Percentiles rank a stretch among this genome's conserved stretches.
Evolutionary conservation across 2,888 invertebrate genomes (phyloP).

Genomic region (Sphaerophoria rueppellii): DNA sequence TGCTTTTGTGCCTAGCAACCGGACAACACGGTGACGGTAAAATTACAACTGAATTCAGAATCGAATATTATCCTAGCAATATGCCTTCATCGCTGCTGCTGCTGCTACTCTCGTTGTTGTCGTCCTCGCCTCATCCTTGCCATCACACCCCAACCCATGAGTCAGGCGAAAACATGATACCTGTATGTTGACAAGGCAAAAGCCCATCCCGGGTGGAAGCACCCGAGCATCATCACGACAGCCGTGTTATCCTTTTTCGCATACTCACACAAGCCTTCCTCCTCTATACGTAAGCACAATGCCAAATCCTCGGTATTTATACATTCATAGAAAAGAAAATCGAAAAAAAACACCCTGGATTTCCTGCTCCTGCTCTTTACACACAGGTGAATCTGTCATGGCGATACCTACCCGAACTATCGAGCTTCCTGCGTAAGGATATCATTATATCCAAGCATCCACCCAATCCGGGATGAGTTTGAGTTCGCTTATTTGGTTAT

Average conservation of each 20-base stretch:
- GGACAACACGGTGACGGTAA: slow-evolving; percentile 82
- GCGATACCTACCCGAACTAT: slow-evolving; percentile 45
- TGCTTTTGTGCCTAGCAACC: slow-evolving; percentile 80
- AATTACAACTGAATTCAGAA: slow-evolving; percentile 83
- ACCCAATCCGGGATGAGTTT: slow-evolving; percentile 73
- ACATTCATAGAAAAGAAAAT: neutral
- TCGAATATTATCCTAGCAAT: slow-evolving; percentile 83
- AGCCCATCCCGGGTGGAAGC: slow-evolving; percentile 22
- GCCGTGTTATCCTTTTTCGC: slow-evolving; percentile 56
- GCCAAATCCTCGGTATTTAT: too few species aligned
- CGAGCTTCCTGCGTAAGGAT: slow-evolving; percentile 46
- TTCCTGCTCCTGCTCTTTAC: slow-evolving; percentile 10
- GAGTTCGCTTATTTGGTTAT: slow-evolving; percentile 20
- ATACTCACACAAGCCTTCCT: slow-evolving; percentile 34
- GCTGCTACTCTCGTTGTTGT: slow-evolving; percentile 35
- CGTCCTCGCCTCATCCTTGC: slow-evolving; percentile 52
- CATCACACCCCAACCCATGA: slow-evolving; percentile 48
- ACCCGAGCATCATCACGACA: neutral
- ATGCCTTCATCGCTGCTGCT: slow-evolving; percentile 77
- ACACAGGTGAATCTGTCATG: slow-evolving; percentile 58
- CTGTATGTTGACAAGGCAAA: slow-evolving; percentile 23
- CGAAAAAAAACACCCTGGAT: slow-evolving; percentile 29
- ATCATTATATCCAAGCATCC: slow-evolving; percentile 20
- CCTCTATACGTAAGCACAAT: neutral
- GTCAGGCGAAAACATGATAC: slow-evolving; percentile 37